Conservation (phyloP, 2,113 vertebrate species). For the Strigops habroptila region DNA sequence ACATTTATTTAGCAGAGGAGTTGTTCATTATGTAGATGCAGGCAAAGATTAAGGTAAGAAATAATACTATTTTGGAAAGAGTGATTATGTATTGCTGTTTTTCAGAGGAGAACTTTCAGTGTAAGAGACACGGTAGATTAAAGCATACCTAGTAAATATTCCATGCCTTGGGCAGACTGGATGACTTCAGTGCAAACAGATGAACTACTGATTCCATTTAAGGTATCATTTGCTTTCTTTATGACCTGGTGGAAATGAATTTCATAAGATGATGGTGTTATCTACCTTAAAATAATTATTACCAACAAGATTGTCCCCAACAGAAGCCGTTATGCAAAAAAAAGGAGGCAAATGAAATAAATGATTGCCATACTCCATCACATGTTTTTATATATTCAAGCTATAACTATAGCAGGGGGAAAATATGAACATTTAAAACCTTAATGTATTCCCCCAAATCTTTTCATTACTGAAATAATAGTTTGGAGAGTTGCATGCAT, state of each 20-base stretch:
- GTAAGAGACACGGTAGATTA: background rate
- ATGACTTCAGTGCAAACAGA: slow-evolving; percentile 97
- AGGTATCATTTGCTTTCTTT: slow-evolving; percentile 94
- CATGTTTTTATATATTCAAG: background rate
- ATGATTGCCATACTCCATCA: background rate
- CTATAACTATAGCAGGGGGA: background rate
- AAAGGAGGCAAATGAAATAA: background rate
- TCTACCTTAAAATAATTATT: background rate
- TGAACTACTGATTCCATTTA: slow-evolving; percentile 97
- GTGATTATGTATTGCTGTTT: background rate
- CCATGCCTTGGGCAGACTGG: slow-evolving; percentile 97
- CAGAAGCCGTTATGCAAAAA: background rate
- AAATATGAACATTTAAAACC: background rate
- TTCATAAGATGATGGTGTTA: background rate
- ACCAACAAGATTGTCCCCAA: background rate
- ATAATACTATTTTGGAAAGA: background rate
- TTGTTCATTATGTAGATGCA: background rate
- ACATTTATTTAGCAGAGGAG: background rate
- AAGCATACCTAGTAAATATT: slow-evolving; percentile 93
- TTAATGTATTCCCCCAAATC: background rate
- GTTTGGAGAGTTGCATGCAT: background rate
- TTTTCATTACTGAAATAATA: background rate
- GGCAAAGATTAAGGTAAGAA: background rate
- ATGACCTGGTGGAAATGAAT: slow-evolving; percentile 83
- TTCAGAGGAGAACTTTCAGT: background rate